Base-by-base conservation (phyloP, 1,140 invertebrate genomes). In the Hylyphantes graminicola region DNA sequence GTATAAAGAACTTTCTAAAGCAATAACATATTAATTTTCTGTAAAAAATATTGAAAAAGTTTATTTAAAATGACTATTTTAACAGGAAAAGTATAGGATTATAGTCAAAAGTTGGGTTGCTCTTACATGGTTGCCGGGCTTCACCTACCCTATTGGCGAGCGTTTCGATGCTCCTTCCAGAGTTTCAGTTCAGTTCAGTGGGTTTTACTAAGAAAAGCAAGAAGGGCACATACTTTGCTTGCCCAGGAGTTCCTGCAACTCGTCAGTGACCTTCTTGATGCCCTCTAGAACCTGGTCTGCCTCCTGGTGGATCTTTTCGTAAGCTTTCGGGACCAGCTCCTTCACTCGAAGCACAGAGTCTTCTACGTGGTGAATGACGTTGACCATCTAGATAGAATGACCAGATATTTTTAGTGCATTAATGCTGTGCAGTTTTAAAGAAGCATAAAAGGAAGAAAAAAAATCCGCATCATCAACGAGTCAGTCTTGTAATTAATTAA, bases 291-390 rank as follows among this genome's bases (percentile, higher is more conserved):
- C 35, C 51, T 65, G 67, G 7, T 85, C 76, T 50, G 53, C 59
- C 57, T 74, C 67, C 51, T 85, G 15, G n/a, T 79, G 75, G 8
- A 79, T 19, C 65, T 85, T 74, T 50, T 85, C 64, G 35, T 85
- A 55, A 5, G 67, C 59, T 51, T 85, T 73, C 1, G 84, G 84
- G n/a, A 85, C 84, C 13, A 74, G 6, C 21, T 78, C 84, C 61
- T 73, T 80, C 7, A 85, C 19, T 8, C 61, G 51, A 65, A 79
- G 15, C 11, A 79, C 50, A 8, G 57, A 9, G 13, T 50, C 63
- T 74, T 85, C 84, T 51, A 85, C 67, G 6, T 79, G 35, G 50
- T 85, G 84, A 19, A 79, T 13, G 13, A 85, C 67, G 59, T 72
- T 65, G 15, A 80, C 55, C 48, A 85, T 59, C 84, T 85, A 19